Conservation (phyloP, 2,797 vertebrate species). For the Dermochelys coriacea region DNA sequence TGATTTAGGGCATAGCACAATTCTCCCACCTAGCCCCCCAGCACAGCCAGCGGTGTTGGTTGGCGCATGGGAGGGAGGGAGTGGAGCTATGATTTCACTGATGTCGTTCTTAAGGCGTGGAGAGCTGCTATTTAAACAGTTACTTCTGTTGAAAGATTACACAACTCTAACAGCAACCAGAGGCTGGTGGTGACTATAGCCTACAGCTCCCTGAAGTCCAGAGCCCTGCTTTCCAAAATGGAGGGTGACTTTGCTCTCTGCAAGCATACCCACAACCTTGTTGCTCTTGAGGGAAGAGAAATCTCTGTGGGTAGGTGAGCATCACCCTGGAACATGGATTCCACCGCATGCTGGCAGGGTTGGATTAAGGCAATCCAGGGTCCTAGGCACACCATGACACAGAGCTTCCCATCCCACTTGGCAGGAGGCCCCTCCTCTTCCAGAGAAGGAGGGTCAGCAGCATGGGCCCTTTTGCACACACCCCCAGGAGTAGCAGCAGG, state of each 20-base stretch:
- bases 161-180: not conserved
- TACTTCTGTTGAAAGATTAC: not conserved
- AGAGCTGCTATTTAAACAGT: not conserved
- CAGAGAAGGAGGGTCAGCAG: not conserved
- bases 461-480: not conserved
- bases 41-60: not conserved
- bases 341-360: not conserved
- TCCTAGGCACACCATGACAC: not conserved
- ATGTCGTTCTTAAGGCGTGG: not conserved
- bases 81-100: not conserved
- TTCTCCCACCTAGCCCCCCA: not conserved
- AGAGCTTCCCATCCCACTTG: not conserved
- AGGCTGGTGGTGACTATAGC: not conserved
- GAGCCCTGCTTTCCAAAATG: not conserved
- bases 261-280: not conserved
- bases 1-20: not conserved
- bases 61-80: not conserved
- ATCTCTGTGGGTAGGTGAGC: not conserved
- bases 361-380: not conserved
- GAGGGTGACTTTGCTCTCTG: not conserved
- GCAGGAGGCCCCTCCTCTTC: not conserved
- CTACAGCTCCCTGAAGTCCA: not conserved
- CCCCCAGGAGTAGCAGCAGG: not conserved
- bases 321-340: not conserved
- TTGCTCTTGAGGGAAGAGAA: not conserved